Base-by-base conservation (phyloP, 2,888 invertebrate species). In the Spatulosminthurus flaviceps region DNA sequence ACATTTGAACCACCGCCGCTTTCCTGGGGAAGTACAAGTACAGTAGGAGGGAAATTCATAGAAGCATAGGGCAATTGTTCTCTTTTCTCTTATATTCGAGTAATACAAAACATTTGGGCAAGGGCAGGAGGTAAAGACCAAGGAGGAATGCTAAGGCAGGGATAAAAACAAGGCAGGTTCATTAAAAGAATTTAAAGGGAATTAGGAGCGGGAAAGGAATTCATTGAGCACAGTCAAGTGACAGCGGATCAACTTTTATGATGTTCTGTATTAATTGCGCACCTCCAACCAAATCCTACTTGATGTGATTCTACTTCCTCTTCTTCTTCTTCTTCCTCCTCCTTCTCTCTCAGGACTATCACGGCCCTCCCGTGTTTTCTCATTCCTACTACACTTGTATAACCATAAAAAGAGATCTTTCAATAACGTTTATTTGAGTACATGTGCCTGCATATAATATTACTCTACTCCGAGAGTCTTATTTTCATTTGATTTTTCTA, bases 111-210 rank as follows among this genome's bases (percentile, higher is more conserved):
- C 34, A 34, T 34, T 34, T 34, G 34, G 34, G 34, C 9, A 34
- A 34, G 34, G 34, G 34, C 34, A 7, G 34, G 34, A 34, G 34
- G 34, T 34, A 34, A 34, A 34, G 34, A 34, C 34, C 34, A 34
- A 34, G 34, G 34, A 34, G 34, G 34, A 34, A 34, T 34, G 34
- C 34, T 34, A 7, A 34, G 34, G 34, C 19, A 70, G 77, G 82
- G 81, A 82, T 82, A 82, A 82, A 82, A 82, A 82, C 81, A 82
- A 80, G 80, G 77, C 73, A 80, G 81, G 82, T 85, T 85, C 85
- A 85, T 85, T 85, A 85, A 85, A 85, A 85, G 85, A 85, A 84
- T 83, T 85, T 84, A 85, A 81, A 82, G 81, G 85, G 85, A 84
- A 85, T 85, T 85, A 85, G 80, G 83, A 77, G 77, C 75, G 79